Evolutionary conservation across 2,113 vertebrate species (phyloP).

Genomic region (Phalacrocorax aristotelis): DNA sequence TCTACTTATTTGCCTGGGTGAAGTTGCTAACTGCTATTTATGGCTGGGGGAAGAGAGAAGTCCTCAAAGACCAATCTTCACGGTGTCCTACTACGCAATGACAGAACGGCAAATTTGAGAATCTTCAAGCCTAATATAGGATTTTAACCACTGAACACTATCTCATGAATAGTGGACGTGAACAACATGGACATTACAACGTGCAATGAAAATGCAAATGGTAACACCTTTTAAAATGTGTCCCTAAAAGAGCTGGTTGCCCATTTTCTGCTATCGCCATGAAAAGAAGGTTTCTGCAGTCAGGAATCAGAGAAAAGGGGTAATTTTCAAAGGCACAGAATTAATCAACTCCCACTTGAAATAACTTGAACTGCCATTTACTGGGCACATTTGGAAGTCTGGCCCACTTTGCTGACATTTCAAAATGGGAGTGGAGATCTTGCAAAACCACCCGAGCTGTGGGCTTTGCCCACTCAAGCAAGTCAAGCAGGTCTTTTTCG

Average conservation of each 20-base stretch:
- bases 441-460: not conserved
- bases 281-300: not conserved
- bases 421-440: not conserved
- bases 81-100: not conserved
- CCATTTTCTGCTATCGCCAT: not conserved
- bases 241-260: not conserved
- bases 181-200: not conserved
- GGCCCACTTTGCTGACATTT: not conserved
- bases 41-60: not conserved
- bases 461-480: not conserved
- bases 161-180: not conserved
- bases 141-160: not conserved
- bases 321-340: not conserved
- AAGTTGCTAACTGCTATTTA: fast-evolving
- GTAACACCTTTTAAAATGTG: not conserved
- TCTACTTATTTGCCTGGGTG: not conserved
- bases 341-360: not conserved
- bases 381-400: not conserved
- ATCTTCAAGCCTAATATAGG: not conserved
- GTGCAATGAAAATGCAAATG: not conserved
- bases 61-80: not conserved
- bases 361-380: not conserved
- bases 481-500: not conserved
- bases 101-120: not conserved
- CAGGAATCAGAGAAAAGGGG: not conserved